Conservation (phyloP, 1,140 invertebrate species). For the Sitobion miscanthi region DNA sequence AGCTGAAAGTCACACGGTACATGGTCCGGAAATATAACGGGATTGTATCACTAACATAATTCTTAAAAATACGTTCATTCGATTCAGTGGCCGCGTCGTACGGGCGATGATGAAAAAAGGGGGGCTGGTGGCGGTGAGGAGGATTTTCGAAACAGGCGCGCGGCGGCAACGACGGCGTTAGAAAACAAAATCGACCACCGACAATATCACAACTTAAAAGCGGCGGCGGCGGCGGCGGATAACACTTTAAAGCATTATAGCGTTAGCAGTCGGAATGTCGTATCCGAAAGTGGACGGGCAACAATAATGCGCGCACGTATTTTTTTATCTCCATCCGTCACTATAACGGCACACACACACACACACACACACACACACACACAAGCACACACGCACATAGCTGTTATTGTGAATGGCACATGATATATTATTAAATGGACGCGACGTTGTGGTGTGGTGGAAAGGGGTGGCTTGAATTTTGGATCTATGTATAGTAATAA, state of each 20-base stretch:
- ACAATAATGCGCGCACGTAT: neutral
- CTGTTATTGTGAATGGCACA: neutral
- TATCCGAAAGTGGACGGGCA: slow-evolving; percentile 33
- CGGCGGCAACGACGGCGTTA: neutral
- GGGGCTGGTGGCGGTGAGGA: neutral
- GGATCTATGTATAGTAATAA: neutral
- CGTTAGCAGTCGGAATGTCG: neutral
- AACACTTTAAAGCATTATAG: neutral
- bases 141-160: neutral
- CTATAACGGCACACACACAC: neutral
- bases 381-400: neutral
- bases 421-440: neutral
- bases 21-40: too few species aligned
- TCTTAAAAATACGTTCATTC: too few species aligned
- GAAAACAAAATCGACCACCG: neutral
- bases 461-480: neutral
- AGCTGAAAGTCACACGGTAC: too few species aligned
- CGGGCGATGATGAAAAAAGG: neutral
- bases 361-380: neutral
- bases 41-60: too few species aligned
- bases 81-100: too few species aligned
- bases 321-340: neutral
- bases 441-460: neutral
- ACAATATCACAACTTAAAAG: neutral
- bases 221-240: neutral